Evolutionary conservation across 2,797 vertebrate species (phyloP), one percentile per base, ranked within the genome.

Genomic region (Triplophysa bombifrons): DNA sequence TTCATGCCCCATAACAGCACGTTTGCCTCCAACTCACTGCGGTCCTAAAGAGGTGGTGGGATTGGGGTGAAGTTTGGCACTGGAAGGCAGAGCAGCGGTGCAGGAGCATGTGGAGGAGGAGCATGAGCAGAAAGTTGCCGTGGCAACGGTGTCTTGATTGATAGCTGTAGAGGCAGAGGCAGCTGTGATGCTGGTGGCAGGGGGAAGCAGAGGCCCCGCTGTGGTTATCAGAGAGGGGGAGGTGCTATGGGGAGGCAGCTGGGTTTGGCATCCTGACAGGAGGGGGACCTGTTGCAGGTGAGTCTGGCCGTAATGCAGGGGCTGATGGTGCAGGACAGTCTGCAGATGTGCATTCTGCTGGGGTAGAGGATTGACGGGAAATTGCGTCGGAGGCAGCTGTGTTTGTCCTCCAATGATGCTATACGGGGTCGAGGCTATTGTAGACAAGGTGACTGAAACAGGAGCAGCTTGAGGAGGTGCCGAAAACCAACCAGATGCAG

Each of bases 61-160:
- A 72, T 91, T 83, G 72, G 91, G 86, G 87, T 91, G 91, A 88
- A 91, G 92, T 93, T 93, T 94, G 92, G 93, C 93, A 94, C 92
- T 90, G 84, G 92, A 88, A 91, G 95, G 91, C 86, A 95, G 86
- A 91, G 93, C 92, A 85, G 95, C 94, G 82, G 91, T 85, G 76
- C 93, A 93, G 74, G 89, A 90, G 71, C 89, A 90, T 84, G 84
- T 93, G 51, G 68, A 84, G 82, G 94, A 91, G 88, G 93, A 90
- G 46, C 88, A 90, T 76, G 90, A 87, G 84, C 88, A 91, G 82
- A 91, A 90, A 48, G 85, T 82, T 63, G 77, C 88, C 25, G 80
- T 89, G 30, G 70, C 56, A 22, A 86, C 78, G 74, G 87, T 80
- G 75, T 92, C 92, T 63, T 75, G 71, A 67, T 41, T 70, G 70